Base-by-base conservation (phyloP, 2,888 invertebrate species). In the Caenorhabditis japonica region DNA sequence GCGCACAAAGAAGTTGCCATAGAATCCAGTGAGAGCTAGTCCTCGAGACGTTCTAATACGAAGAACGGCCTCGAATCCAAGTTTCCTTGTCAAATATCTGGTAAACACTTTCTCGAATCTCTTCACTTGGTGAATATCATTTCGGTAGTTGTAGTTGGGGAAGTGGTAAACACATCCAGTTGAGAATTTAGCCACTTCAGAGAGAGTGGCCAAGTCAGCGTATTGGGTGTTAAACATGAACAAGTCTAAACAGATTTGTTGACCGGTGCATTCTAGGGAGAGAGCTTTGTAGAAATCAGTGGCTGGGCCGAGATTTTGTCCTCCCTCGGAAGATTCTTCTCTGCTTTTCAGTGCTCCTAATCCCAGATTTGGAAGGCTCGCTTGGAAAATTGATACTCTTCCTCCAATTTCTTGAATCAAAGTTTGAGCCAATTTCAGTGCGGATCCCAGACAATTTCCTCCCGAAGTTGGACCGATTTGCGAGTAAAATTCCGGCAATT, bases 1-100 rank as follows among this genome's bases (percentile, higher is more conserved):
- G 3, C 99, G 92, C 52, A 99, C 97, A 90, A 99, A 99, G 91
- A 97, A 97, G 90, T 97, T 97, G 39, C 99, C 99, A 90, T 97
- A 97, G 92, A 99, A 99, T 87, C 96, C 95, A 89, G 97, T 96
- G 84, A 99, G 94, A 25, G 94, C 91, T 64, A 99, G 90, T 15
- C 97, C 73, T 10, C 73, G 46, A n/a, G 66, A 59, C 7, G 68
- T 74, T 34, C 74, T 39, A 1, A 74, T 69, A 33, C 74, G 66
- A 12, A 74, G 95, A 21, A 99, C 99, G 4, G 99, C 95, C 88
- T 99, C 99, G 88, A 99, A 97, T 47, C 99, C 99, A 78, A 99
- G 94, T 91, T 97, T 97, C 79, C 99, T 91, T 0, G 94, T 93
- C 61, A 99, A 90, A 90, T 99, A 99, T 13, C 99, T 91, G 39